Base-by-base conservation (phyloP, 2,113 vertebrate genomes). In the Casuarius casuarius region DNA sequence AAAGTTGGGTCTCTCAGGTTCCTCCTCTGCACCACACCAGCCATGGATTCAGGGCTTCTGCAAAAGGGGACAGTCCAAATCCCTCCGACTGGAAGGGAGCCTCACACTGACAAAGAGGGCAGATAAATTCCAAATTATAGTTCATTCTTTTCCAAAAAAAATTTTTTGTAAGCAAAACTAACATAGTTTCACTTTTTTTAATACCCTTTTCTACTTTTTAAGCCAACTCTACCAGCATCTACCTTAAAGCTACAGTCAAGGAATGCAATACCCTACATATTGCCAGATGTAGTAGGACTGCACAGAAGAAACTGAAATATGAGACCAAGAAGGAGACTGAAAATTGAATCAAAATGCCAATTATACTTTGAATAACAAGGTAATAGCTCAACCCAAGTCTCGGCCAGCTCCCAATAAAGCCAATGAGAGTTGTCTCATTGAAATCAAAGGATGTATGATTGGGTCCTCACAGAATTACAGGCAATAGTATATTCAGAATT, bases 371-470 rank as follows among this genome's bases (percentile, higher is more conserved):
- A 73, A 85, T 91, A 92, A 66, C 49, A 70, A 4, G 5, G 33
- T 44, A 7, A 76, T 59, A 89, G 89, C 61, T 94, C 81, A 56
- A 56, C 7, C 25, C 4, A 4, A 85, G 21, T 15, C 59, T 77
- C 81, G 91, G 77, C 10, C 86, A 87, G 44, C 73, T 73, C 86
- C 77, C 77, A 48, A 42, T 44, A 31, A 91, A 92, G 84, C 91
- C 95, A 90, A 20, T 71, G 87, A 92, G 62, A 87, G 74, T n/a
- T 83, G 79, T 95, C 85, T 81, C 72, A 81, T 7, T 78, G 78
- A 96, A 96, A 91, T 90, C 68, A 94, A 95, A 87, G 0, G 0
- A 56, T 26, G 29, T 82, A 38, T 80, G 84, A 92, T 92, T 95
- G 70, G 81, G 59, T 85, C 78, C 63, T 95, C 59, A 33, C 77